Percentiles rank a stretch among this genome's conserved stretches.
phyloP scores from a whole-genome alignment of 2,797 vertebrate genomes.

The Acanthurus lineatus region DNA sequence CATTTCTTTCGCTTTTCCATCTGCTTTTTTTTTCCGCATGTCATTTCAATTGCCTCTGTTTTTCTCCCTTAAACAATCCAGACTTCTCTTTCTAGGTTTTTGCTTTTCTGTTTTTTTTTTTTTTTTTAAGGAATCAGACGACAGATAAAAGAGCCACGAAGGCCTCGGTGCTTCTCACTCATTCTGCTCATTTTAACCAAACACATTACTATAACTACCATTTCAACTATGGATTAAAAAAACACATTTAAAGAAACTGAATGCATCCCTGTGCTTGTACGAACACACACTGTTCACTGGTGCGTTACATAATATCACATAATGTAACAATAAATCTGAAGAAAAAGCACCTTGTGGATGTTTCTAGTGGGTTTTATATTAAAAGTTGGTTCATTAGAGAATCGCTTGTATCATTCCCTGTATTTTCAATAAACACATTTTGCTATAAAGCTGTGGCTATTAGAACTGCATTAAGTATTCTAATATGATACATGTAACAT shows the following conservation, averaged over 20 bases:
- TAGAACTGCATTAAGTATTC: background rate
- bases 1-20: slow-evolving; percentile 22
- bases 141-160: slow-evolving; percentile 12
- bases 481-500: slow-evolving; percentile 6
- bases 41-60: slow-evolving; percentile 40
- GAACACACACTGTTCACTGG: slow-evolving; percentile 3
- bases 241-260: background rate
- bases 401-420: slow-evolving; percentile 10
- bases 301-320: slow-evolving; percentile 24
- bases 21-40: slow-evolving; percentile 11
- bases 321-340: slow-evolving; percentile 17
- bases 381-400: slow-evolving; percentile 2
- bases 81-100: slow-evolving; percentile 16
- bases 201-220: slow-evolving; percentile 8
- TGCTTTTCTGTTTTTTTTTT: slow-evolving; percentile 31
- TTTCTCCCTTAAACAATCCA: slow-evolving; percentile 31
- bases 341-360: background rate
- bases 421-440: background rate
- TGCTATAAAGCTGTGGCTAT: background rate
- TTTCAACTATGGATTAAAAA: background rate
- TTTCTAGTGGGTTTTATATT: slow-evolving; percentile 1
- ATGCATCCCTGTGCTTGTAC: background rate
- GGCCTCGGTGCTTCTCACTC: slow-evolving; percentile 20
- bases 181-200: slow-evolving; percentile 32
- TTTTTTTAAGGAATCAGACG: slow-evolving; percentile 21